Base-by-base conservation (phyloP, 2,888 invertebrate species). In the Tanytarsus gracilentus region DNA sequence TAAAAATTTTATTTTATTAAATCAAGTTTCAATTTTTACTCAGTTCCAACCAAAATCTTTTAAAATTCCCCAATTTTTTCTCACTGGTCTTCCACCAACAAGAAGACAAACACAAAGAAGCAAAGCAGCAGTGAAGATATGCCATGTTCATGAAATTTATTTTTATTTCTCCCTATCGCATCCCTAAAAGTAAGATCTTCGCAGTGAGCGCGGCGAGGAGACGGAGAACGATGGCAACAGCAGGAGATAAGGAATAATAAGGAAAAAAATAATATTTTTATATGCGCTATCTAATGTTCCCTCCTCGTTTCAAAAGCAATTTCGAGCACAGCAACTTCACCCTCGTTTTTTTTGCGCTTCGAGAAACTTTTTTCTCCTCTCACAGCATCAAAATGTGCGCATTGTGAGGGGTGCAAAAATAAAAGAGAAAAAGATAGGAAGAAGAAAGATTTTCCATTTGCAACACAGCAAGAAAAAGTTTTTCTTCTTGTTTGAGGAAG, bases 261-360 rank as follows among this genome's bases (percentile, higher is more conserved):
- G 53, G 29, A 53, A 53, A 53, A 53, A 29, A 51, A 51, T 51
- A 53, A 53, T 53, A 53, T 53, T 53, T 53, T 53, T 53, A 53
- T 53, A 53, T 53, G n/a, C 36, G 9, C 33, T 36, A 53, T 53
- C 53, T 53, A 53, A 53, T 53, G 53, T 53, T 53, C 33, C 53
- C 53, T 53, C 53, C 53, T 53, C 53, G 25, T 53, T 36, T 36
- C 33, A 29, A 53, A 53, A 53, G 53, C 53, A 53, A 29, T 53
- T 53, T 36, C 51, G n/a, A n/a, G n/a, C n/a, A n/a, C n/a, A 30
- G 27, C 51, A n/a, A 30, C 44, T 51, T 51, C 53, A 53, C 53
- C 53, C 53, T 53, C 53, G 27, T 36, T 53, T 36, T 44, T 40
- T 52, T 52, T 52, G 33, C 52, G 33, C 52, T 52, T 23, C 52